These are phyloP conservation scores for Masticophis lateralis DNA, from an alignment of 2,797 vertebrate genomes.

Conservation along the genomic window DNA sequence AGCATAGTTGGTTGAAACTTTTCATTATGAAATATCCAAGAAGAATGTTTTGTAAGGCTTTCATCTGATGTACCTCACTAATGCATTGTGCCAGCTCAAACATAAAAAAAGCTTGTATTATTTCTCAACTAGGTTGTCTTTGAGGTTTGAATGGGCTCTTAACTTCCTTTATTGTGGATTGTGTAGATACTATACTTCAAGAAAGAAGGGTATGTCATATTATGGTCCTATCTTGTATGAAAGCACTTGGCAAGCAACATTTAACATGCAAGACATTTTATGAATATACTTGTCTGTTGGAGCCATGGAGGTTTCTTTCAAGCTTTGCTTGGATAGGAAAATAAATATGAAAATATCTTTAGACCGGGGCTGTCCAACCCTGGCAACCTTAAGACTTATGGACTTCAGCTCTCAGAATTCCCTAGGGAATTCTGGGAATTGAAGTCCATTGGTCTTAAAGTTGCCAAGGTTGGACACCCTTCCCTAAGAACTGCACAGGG, in stretches of 20 bases:
- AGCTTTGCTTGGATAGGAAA: not conserved
- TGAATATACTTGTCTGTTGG: constrained; percentile 11
- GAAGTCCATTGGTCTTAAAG: not conserved
- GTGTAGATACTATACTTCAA: not conserved
- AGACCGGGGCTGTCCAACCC: not conserved
- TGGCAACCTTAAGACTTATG: not conserved
- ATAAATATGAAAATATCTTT: not conserved
- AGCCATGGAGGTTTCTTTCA: not conserved
- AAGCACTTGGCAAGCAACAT: not conserved
- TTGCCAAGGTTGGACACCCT: not conserved
- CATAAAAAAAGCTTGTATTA: not conserved
- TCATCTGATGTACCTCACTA: not conserved
- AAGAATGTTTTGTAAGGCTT: not conserved
- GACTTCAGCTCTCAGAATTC: not conserved
- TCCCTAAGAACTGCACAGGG: not conserved
- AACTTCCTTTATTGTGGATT: not conserved
- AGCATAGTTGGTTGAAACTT: not conserved
- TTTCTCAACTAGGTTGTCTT: not conserved
- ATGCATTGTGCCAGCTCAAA: not conserved
- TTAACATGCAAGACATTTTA: not conserved
- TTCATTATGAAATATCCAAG: not conserved
- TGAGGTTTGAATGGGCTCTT: not conserved
- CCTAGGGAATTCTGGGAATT: not conserved
- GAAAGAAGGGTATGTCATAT: not conserved
- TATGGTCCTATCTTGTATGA: not conserved